Evolutionary conservation across 2,888 invertebrate species (phyloP), one percentile per base, ranked within the genome.

Genomic region (Leptinotarsa peninsularis): DNA sequence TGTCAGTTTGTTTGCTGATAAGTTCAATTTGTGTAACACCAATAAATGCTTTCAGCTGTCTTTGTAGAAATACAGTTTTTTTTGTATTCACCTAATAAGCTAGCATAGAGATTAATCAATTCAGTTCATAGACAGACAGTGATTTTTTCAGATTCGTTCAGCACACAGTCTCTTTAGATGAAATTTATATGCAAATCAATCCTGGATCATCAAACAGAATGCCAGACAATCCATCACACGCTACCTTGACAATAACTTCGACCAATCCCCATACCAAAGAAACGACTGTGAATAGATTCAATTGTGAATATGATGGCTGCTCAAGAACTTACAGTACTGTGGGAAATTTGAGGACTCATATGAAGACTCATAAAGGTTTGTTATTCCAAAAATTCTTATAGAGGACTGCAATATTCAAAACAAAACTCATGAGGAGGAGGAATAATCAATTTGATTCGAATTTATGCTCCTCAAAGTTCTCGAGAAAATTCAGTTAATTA

Each of bases 301-400:
- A 91, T 84, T 98, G 98, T 89, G 95, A 96, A 89, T 97, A 94
- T 89, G 94, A 95, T 78, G 96, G 95, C 18, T 98, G 98, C 87
- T 91, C 92, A 79, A 91, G 97, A 82, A 96, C 96, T 73, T 98
- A 98, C 88, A 97, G 96, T 87, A 98, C 98, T 7, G 94, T 96
- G 81, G 98, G 98, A 71, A 98, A 98, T 89, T 90, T 98, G 81
- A 92, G 96, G 85, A 98, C 98, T 77, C 98, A 98, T 89, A 93
- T 96, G 92, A 98, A 98, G 90, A 97, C 97, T 74, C 98, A 98
- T 86, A 96, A 94, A 93, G 98, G 98, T 97, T 90, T 84, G 33
- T 60, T 56, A 18, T 60, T 43, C 43, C 43, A 13, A 43, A 43
- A 43, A 3, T 43, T 43, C 10, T 2, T 43, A 43, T 43, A 43